Conservation (phyloP, 2,888 invertebrate species). For the Hypomecis atomaria region DNA sequence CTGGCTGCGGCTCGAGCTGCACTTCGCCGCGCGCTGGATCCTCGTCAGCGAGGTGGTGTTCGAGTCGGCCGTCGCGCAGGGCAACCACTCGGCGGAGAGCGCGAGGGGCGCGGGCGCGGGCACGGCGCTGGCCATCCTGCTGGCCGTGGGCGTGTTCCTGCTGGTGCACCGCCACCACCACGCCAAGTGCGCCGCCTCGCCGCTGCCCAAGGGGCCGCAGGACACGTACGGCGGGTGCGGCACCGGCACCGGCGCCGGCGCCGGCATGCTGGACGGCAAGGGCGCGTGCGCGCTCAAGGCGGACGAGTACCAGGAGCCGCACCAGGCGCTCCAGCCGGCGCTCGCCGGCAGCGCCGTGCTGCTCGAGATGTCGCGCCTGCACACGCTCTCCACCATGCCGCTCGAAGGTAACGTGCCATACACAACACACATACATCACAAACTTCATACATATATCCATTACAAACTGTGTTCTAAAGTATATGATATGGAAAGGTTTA, state of each 20-base stretch:
- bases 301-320: conserved; percentile 92
- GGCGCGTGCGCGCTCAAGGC: conserved; percentile 79
- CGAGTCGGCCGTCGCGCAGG: conserved; percentile 90
- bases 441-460: too few relatives aligned
- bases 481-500: too few relatives aligned
- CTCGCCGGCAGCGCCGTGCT: conserved; percentile 91
- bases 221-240: conserved; percentile 67
- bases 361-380: conserved; percentile 89
- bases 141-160: conserved; percentile 89
- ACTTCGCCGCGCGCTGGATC: conserved; percentile 93
- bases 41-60: conserved; percentile 96
- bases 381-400: conserved; percentile 59
- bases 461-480: too few relatives aligned
- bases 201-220: conserved; percentile 78
- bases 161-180: conserved; percentile 89
- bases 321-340: conserved; percentile 89
- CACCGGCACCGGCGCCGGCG: too few relatives aligned
- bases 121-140: conserved; percentile 88
- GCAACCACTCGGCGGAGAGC: conserved; percentile 89
- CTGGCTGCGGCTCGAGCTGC: conserved; percentile 91
- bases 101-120: conserved; percentile 54
- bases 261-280: conserved; percentile 82
- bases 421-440: too few relatives aligned
- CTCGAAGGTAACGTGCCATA: conserved; percentile 73
- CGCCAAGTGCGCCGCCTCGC: conserved; percentile 89